These are phyloP conservation scores for Saccopteryx bilineata DNA, from an alignment of 2,113 vertebrate species.

Conservation along the genomic window DNA sequence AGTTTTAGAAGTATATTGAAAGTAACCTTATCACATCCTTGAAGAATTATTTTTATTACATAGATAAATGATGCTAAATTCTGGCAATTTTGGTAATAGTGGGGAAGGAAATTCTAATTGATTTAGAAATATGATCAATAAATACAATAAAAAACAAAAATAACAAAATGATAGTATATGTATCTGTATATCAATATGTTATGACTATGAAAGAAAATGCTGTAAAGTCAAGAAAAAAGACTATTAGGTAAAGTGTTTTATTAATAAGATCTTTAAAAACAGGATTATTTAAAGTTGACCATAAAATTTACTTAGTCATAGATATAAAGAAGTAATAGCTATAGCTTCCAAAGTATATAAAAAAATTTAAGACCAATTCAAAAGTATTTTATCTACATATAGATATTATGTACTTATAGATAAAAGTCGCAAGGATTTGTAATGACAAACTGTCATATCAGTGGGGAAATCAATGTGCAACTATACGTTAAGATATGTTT, in stretches of 20 bases:
- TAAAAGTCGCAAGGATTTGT: not conserved
- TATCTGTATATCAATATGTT: not conserved
- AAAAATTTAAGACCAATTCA: not conserved
- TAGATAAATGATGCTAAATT: not conserved
- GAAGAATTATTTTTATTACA: conserved; percentile 48
- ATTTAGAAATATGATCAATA: conserved; percentile 37
- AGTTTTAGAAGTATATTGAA: conserved; percentile 55
- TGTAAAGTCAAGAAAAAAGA: not conserved
- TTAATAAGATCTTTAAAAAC: conserved; percentile 22
- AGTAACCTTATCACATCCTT: not conserved
- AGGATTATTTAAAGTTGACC: conserved; percentile 9
- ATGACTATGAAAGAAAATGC: not conserved
- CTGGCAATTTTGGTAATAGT: not conserved
- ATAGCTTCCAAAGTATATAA: not conserved
- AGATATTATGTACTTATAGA: not conserved
- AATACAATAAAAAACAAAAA: conserved; percentile 54
- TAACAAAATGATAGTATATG: conserved; percentile 44
- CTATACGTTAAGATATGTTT: conserved; percentile 48
- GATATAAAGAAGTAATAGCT: not conserved
- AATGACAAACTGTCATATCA: not conserved
- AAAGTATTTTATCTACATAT: not conserved
- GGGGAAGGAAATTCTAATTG: not conserved
- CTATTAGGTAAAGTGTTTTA: not conserved
- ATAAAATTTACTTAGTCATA: not conserved
- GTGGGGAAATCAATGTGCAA: not conserved